Conservation (phyloP, 2,113 vertebrate genomes). For the Antigone vipio region DNA sequence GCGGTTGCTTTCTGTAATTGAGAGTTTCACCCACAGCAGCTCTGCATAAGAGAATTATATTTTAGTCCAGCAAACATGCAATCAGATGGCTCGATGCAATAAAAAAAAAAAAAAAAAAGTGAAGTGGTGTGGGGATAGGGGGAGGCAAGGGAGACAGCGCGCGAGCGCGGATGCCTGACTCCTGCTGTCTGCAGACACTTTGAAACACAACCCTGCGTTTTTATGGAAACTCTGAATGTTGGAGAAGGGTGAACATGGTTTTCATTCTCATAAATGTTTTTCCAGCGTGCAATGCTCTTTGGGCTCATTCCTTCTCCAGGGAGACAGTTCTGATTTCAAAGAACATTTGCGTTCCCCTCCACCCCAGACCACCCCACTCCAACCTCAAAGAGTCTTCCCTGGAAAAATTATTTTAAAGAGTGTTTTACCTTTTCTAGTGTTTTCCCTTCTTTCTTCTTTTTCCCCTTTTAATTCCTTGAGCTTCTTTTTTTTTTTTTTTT, state of each 20-base stretch:
- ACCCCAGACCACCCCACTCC: constrained; percentile 31
- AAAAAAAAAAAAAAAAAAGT: neutral
- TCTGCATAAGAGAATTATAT: neutral
- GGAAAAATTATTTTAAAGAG: constrained; percentile 33
- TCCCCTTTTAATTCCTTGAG: constrained; percentile 21
- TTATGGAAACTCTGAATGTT: constrained; percentile 70
- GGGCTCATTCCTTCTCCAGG: constrained; percentile 49
- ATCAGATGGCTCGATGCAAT: neutral
- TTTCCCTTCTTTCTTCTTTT: constrained; percentile 33
- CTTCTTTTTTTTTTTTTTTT: neutral
- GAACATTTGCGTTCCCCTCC: constrained; percentile 29
- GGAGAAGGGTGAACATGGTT: constrained; percentile 58
- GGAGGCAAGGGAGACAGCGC: neutral
- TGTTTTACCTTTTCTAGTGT: constrained; percentile 55
- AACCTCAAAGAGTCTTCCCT: neutral
- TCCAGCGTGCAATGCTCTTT: constrained; percentile 27
- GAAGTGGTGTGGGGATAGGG: neutral
- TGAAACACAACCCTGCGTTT: constrained; percentile 56
- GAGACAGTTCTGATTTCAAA: constrained; percentile 55
- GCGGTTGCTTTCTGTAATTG: neutral
- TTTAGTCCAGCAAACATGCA: neutral
- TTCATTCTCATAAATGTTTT: constrained; percentile 63
- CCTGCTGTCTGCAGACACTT: constrained; percentile 21
- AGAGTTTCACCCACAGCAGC: neutral
- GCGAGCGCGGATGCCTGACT: neutral